Evolutionary conservation across 2,797 vertebrate species (phyloP), one percentile per base, ranked within the genome.

Genomic region (Lagorchestes hirsutus): DNA sequence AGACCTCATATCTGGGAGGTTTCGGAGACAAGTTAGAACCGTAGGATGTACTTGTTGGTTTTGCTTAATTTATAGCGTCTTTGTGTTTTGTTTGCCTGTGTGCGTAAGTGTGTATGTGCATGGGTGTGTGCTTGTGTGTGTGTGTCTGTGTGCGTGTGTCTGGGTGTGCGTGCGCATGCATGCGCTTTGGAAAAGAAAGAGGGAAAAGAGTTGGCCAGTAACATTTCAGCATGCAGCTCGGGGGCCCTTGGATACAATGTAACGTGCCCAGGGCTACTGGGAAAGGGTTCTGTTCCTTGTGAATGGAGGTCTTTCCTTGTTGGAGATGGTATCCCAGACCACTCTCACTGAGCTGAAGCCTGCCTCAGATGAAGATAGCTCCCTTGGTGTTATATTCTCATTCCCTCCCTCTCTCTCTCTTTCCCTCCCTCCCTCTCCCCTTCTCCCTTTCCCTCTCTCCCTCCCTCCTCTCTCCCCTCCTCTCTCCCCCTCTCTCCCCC

Each of bases 1-100:
- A 99, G 99, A 99, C 99, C 99, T 99, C 99, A 99, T 99, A 99
- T 99, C 98, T 98, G 62, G 99, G 99, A 99, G 99, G 98, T 98
- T 98, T 98, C 98, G 98, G 99, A 99, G 99, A 99, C 99, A 99
- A 99, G 98, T 99, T 99, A 99, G 99, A 99, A 98, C 98, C 98
- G 98, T 97, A 98, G 98, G 98, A 98, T 98, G 98, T 98, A 98
- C 98, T 99, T 97, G 98, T 98, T 98, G 98, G 97, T 98, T 98
- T 97, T 98, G 95, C 97, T 98, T 62, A 97, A 97, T 96, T 98
- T 93, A 16, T 96, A 97, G 98, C 93, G 97, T 97, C 98, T 94
- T 95, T 90, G 95, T 82, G 74, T 82, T 82, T 82, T 46, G 74
- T 82, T 82, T 27, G 74, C 74, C 40, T 46, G 74, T 24, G 22